These are phyloP conservation scores for Drosophila saltans DNA, from an alignment of 1,140 invertebrate species.

Conservation along the genomic window DNA sequence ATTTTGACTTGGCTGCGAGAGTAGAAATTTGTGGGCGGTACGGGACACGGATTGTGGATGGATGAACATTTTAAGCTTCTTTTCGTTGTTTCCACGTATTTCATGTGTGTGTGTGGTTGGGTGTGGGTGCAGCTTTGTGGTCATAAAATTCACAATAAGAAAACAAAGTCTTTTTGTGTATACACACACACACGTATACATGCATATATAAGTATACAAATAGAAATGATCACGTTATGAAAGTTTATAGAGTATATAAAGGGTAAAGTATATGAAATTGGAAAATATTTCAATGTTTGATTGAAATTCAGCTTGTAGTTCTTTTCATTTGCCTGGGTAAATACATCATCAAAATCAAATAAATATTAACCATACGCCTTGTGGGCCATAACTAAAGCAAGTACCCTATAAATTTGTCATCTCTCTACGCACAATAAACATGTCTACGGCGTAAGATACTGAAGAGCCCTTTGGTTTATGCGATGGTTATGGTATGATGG, in stretches of 20 bases:
- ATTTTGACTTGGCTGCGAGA: slow-evolving; percentile 37
- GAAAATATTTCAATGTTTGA: slow-evolving; percentile 1
- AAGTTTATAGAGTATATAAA: slow-evolving; percentile 46
- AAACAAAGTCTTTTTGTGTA: slow-evolving; percentile 34
- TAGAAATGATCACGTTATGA: slow-evolving; percentile 36
- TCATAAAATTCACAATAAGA: slow-evolving; percentile 53
- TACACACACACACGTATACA: too few relatives aligned
- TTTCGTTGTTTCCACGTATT: slow-evolving; percentile 35
- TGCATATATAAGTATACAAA: slow-evolving; percentile 8
- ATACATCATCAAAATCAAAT: slow-evolving; percentile 52
- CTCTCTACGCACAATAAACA: slow-evolving; percentile 49
- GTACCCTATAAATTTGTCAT: slow-evolving; percentile 61
- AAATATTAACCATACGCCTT: slow-evolving; percentile 60
- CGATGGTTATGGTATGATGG: slow-evolving; percentile 6
- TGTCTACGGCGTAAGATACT: slow-evolving; percentile 32
- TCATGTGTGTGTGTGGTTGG: slow-evolving; percentile 16
- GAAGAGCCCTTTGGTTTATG: slow-evolving; percentile 12
- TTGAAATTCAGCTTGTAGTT: neutral
- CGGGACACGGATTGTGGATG: slow-evolving; percentile 18
- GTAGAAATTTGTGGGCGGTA: slow-evolving; percentile 2
- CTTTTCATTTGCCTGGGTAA: neutral
- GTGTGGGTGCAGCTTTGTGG: slow-evolving; percentile 48
- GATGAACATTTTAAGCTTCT: slow-evolving; percentile 66
- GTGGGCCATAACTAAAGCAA: slow-evolving; percentile 40
- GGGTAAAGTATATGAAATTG: neutral